phyloP scores from a whole-genome alignment of 2,888 invertebrate genomes.

The Megalurothrips usitatus region DNA sequence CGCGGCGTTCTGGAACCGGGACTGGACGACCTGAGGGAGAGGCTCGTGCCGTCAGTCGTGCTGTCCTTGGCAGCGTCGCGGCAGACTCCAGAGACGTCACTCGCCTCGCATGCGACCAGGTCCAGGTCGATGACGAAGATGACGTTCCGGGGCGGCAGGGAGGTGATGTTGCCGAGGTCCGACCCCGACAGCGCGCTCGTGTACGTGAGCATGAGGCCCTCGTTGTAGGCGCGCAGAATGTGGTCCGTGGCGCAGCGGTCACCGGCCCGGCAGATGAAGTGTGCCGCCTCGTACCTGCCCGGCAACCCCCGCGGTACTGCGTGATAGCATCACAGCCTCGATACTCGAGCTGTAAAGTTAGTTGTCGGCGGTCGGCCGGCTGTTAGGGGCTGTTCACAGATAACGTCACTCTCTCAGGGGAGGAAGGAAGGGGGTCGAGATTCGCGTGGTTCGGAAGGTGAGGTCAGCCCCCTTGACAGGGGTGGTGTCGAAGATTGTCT shows the following conservation, averaged over 20 bases:
- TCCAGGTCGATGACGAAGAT: not conserved
- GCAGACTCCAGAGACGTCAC: not conserved
- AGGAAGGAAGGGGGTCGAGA: too few species aligned
- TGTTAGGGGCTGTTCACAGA: too few species aligned
- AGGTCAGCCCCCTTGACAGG: too few species aligned
- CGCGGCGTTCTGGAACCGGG: not conserved
- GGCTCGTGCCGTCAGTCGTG: not conserved
- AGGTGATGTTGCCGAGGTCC: not conserved
- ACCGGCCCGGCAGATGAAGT: not conserved
- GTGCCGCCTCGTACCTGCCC: not conserved
- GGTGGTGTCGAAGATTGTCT: too few species aligned
- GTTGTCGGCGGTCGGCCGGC: too few species aligned
- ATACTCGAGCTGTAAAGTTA: too few species aligned
- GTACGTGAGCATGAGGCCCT: not conserved
- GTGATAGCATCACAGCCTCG: too few species aligned
- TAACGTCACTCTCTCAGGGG: too few species aligned
- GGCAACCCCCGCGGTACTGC: too few species aligned
- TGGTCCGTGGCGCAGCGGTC: not conserved
- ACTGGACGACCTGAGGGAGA: not conserved
- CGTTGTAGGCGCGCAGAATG: not conserved
- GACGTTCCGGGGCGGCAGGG: not conserved
- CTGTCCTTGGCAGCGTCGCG: too few species aligned
- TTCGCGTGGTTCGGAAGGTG: too few species aligned
- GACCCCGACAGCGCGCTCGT: not conserved
- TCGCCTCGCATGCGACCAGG: not conserved